Percentiles rank a stretch among this genome's conserved stretches.
phyloP scores from a whole-genome alignment of 2,113 vertebrate species.

The Tragelaphus scriptus region DNA sequence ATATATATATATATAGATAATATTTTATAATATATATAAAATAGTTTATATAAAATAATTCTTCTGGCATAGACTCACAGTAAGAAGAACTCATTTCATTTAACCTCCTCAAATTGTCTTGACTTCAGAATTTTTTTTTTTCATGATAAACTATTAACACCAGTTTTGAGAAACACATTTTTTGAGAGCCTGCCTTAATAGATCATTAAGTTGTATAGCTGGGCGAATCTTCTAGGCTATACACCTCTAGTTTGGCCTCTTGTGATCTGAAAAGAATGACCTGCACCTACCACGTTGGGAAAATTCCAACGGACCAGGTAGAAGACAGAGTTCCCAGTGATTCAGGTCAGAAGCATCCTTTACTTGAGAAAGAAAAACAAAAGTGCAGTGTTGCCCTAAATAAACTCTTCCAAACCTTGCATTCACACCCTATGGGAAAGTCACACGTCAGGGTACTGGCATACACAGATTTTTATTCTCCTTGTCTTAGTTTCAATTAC shows the following conservation, averaged over 20 bases:
- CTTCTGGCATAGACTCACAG: not conserved
- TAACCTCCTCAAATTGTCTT: not conserved
- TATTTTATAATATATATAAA: not conserved
- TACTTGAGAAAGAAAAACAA: not conserved
- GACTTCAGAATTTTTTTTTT: not conserved
- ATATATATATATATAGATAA: not conserved
- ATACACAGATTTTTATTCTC: not conserved
- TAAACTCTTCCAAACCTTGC: not conserved
- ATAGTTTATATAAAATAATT: not conserved
- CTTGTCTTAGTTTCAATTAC: not conserved
- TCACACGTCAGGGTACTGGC: not conserved
- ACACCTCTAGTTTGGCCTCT: not conserved
- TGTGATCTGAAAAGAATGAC: not conserved
- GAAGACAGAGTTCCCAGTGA: not conserved
- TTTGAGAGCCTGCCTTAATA: not conserved
- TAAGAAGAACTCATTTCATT: not conserved
- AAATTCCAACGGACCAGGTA: not conserved
- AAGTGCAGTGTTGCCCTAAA: not conserved
- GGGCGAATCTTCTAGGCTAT: not conserved
- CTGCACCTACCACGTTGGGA: not conserved
- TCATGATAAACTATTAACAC: not conserved
- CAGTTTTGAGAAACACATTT: not conserved
- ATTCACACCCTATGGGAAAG: not conserved
- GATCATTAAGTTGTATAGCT: not conserved
- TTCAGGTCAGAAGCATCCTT: not conserved